phyloP scores from a whole-genome alignment of 2,888 invertebrate genomes.

The Callyntrura sp. region DNA sequence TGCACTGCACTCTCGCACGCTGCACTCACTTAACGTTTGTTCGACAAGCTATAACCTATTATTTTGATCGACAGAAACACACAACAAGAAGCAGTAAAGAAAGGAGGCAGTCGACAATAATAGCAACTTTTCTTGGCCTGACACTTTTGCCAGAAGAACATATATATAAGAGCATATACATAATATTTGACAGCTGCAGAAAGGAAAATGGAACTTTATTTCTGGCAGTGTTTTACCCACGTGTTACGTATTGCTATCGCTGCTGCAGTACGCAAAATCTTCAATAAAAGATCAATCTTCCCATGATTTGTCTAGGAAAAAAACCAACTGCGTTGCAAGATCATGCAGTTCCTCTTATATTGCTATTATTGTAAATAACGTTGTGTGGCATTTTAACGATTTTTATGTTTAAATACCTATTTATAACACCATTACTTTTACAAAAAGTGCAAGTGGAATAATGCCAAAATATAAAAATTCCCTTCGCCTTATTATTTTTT shows the following conservation, averaged over 20 bases:
- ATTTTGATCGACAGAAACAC: background rate
- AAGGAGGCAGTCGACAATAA: no score
- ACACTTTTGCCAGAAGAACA: background rate
- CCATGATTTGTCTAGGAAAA: background rate
- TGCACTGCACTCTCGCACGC: no score
- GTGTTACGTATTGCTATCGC: background rate
- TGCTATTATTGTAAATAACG: no score
- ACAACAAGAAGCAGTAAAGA: background rate
- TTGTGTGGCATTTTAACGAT: background rate
- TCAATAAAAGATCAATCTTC: conserved; percentile 30
- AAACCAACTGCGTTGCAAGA: no score
- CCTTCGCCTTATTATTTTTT: background rate
- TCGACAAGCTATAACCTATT: conserved; percentile 20
- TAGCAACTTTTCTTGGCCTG: conserved; percentile 1
- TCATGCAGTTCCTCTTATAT: no score
- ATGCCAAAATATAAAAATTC: conserved; percentile 42
- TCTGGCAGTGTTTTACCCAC: background rate
- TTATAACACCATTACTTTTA: conserved; percentile 40
- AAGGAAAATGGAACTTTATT: background rate
- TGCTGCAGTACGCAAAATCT: no score
- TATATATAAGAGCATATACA: no score
- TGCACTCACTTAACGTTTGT: background rate
- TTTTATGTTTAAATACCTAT: conserved; percentile 24
- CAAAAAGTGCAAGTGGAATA: conserved; percentile 45
- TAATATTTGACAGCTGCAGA: background rate